phyloP scores from a whole-genome alignment of 2,797 vertebrate species.

The Lacerta viridis region DNA sequence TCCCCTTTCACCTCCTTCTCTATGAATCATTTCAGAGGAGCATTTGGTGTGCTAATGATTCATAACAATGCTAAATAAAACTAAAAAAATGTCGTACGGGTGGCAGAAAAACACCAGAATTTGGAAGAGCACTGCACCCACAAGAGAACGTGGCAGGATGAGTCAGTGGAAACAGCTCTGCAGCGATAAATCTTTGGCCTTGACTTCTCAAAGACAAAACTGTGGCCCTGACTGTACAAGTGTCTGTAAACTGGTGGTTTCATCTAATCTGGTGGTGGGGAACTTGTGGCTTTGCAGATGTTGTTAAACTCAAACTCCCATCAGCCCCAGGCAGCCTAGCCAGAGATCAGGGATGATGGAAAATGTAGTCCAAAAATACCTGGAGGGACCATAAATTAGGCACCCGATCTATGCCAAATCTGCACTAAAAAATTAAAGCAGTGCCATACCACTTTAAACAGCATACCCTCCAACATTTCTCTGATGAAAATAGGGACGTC shows the following conservation, averaged over 20 bases:
- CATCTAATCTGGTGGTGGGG: neutral
- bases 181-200: neutral
- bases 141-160: neutral
- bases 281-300: neutral
- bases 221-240: neutral
- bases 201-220: neutral
- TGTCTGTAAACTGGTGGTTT: neutral
- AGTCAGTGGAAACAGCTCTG: neutral
- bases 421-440: no score
- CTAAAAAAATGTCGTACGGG: no score
- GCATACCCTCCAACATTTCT: no score
- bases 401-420: no score
- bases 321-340: neutral
- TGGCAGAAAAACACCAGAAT: no score
- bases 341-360: neutral
- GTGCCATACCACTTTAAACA: no score
- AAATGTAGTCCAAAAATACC: neutral
- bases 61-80: constrained; percentile 38
- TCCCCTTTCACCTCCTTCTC: constrained; percentile 59
- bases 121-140: neutral
- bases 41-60: constrained; percentile 44
- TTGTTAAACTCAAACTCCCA: no score
- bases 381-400: no score
- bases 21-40: constrained; percentile 23
- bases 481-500: no score